Evolutionary conservation across 2,113 vertebrate species (phyloP), one percentile per base, ranked within the genome.

Genomic region (Engraulis encrasicolus): DNA sequence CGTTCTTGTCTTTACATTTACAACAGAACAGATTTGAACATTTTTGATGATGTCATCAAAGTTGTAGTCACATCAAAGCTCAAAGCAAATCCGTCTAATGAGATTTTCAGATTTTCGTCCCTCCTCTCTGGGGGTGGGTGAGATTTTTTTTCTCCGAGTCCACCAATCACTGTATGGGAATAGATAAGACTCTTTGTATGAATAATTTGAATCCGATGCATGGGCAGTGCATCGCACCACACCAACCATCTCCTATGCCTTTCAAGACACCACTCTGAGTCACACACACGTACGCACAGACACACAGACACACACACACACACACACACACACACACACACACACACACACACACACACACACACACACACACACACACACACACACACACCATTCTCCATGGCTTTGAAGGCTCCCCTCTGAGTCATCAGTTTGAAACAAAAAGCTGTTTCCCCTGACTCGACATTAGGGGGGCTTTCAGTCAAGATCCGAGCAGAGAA

Each of bases 71-170:
- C 89, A 86, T 49, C 54, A 7, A 83, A 66, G 37, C 49, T 84
- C 86, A 91, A n/a, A n/a, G 92, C 89, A 92, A 91, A 91, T 38
- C 85, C 84, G 58, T 81, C 87, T 27, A 48, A 78, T 74, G 81
- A 83, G 78, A 90, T 88, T 87, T 27, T n/a, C 84, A 84, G 80
- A 50, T 90, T 86, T 85, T 88, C n/a, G n/a, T n/a, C n/a, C n/a
- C n/a, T n/a, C n/a, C n/a, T 31, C 80, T 74, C 48, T 6, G 12
- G 52, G 87, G 82, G 82, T 48, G 37, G 18, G n/a, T 81, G 54
- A 17, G 78, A 78, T 87, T 83, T 88, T 31, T 17, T 49, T 34
- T 34, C 15, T 74, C 17, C 17, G 17, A 34, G 14, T 15, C 66
- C 27, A 34, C 66, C 27, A 27, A 18, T 27, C n/a, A 23, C 40